phyloP scores from a whole-genome alignment of 2,113 vertebrate genomes.

The Hippopotamus amphibius region DNA sequence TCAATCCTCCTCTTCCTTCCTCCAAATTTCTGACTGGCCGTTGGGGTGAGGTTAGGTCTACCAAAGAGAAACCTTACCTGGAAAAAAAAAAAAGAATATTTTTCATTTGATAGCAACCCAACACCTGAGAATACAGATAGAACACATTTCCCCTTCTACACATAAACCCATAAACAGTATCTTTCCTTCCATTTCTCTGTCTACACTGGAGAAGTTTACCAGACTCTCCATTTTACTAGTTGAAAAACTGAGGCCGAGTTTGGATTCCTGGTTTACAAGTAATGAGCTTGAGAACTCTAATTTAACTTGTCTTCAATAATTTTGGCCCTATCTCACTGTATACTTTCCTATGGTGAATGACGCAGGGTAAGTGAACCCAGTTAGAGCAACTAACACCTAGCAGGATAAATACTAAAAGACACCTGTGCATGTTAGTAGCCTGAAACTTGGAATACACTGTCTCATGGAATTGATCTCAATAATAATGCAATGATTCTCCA shows the following conservation, averaged over 20 bases:
- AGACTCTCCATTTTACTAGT: neutral
- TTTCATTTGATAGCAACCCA: neutral
- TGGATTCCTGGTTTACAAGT: neutral
- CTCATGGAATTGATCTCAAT: neutral
- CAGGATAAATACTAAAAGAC: neutral
- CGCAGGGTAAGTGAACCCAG: slow-evolving; percentile 9
- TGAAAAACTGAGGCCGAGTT: slow-evolving; percentile 12
- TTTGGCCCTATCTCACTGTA: neutral
- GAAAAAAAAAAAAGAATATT: neutral
- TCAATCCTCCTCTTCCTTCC: neutral
- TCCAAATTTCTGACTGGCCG: neutral
- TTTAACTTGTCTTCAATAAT: slow-evolving; percentile 1
- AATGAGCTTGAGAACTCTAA: slow-evolving; percentile 2
- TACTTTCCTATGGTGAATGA: neutral
- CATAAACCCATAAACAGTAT: neutral
- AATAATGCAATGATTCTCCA: neutral
- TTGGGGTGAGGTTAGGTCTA: neutral
- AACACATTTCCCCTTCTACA: neutral
- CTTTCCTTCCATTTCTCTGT: neutral
- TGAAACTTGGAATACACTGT: neutral
- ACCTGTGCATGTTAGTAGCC: neutral
- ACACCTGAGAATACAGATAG: neutral
- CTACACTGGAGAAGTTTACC: neutral
- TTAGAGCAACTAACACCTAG: neutral
- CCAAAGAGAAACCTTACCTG: neutral